Evolutionary conservation across 2,797 vertebrate genomes (phyloP), one percentile per base, ranked within the genome.

Genomic region (Spinus pinus): DNA sequence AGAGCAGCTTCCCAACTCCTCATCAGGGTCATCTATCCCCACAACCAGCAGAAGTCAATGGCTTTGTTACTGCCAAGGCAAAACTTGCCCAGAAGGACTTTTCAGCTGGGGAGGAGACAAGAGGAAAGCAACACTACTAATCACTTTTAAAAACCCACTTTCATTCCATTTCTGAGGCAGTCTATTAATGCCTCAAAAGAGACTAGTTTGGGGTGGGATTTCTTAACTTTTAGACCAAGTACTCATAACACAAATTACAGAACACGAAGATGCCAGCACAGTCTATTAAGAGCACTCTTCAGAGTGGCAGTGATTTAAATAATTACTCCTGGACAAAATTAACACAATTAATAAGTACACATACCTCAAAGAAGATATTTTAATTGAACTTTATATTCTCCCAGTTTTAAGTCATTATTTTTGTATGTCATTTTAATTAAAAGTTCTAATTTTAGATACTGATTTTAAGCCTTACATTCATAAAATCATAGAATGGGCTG

Each of bases 271-370:
- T 7, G 19, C 18, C 71, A 81, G 22, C 41, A 75, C 7, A 70
- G 33, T 50, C 44, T 54, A 71, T 77, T 58, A 84, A 80, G 21
- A 22, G 28, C 27, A 60, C 21, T 64, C 47, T 64, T 87, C 41
- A 80, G 31, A 62, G 25, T 12, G 12, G 44, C 39, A 84, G n/a
- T n/a, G 4, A 96, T 92, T 94, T 87, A 91, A 94, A 53, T 82
- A 94, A 94, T 77, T 85, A 71, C 58, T 42, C 41, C 8, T 78
- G 44, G 60, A 71, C 39, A 89, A 93, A 93, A 92, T 49, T 82
- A 82, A 70, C n/a, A 74, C 24, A 82, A n/a, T 27, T 19, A 91
- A 7, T 49, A 91, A 53, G 37, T 56, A 82, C 39, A 51, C 51
- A 61, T 33, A 75, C 22, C 65, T 86, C 74, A 81, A 84, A 78